A percentile compares a stretch with the other conserved stretches of the same genome.
Evolutionary conservation across 2,888 invertebrate species (phyloP).

Genomic region (Pseudococcus longispinus): DNA sequence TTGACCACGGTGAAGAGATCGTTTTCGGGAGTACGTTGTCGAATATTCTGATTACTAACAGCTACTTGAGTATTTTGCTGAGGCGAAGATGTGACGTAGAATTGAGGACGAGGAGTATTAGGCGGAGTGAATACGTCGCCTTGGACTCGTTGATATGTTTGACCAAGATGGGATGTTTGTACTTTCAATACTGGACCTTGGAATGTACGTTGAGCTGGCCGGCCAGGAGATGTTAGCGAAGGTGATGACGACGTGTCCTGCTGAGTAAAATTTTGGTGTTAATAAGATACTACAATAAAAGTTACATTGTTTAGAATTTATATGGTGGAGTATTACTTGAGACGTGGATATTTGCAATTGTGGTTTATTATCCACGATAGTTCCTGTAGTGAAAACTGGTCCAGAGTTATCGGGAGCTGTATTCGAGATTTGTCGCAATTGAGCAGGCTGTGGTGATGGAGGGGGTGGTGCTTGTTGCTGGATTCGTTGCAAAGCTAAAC

Average conservation of each 20-base stretch:
- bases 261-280: background rate
- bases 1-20: conserved; percentile 46
- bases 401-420: conserved; percentile 11
- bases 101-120: conserved; percentile 48
- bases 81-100: conserved; percentile 62
- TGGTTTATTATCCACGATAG: conserved; percentile 4
- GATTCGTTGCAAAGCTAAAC: conserved; percentile 39
- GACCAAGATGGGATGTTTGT: conserved; percentile 21
- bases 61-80: conserved; percentile 37
- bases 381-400: background rate
- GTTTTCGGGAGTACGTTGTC: conserved; percentile 48
- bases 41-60: conserved; percentile 52
- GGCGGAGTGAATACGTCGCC: conserved; percentile 52
- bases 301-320: background rate
- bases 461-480: background rate
- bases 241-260: conserved; percentile 6
- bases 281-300: background rate
- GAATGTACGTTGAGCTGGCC: conserved; percentile 23
- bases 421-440: conserved; percentile 20
- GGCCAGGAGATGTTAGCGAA: conserved; percentile 28
- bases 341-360: conserved; percentile 58
- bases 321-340: conserved; percentile 49
- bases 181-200: conserved; percentile 52
- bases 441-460: background rate
- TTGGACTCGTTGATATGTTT: conserved; percentile 57